phyloP scores from a whole-genome alignment of 2,113 vertebrate species.

The Xiphophorus hellerii region DNA sequence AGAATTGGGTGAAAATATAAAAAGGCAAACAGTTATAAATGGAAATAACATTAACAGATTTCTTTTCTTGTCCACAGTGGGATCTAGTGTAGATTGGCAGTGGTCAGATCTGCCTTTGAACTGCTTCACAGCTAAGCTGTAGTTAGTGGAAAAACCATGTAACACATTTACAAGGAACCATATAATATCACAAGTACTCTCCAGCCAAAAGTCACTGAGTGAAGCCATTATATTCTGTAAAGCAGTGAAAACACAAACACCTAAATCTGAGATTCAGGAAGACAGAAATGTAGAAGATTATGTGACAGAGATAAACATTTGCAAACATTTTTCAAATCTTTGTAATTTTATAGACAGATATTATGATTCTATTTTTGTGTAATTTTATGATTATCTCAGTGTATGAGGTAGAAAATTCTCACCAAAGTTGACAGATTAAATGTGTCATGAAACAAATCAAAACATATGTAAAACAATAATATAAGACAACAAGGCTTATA shows the following conservation, averaged over 20 bases:
- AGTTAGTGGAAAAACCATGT: not conserved
- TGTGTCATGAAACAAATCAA: not conserved
- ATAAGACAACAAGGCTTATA: not conserved
- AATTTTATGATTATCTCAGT: not conserved
- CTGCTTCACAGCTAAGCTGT: not conserved
- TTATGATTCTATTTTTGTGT: not conserved
- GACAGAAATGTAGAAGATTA: not conserved
- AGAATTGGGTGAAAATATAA: not conserved
- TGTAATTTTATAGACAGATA: not conserved
- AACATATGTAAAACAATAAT: not conserved
- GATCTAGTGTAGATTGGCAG: not conserved
- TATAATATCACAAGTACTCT: not conserved
- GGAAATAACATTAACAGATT: not conserved
- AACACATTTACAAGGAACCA: not conserved
- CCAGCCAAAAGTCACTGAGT: not conserved
- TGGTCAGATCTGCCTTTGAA: not conserved
- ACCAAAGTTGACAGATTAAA: not conserved
- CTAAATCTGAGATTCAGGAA: not conserved
- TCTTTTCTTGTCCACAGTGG: not conserved
- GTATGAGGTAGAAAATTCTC: not conserved
- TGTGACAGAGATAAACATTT: no score
- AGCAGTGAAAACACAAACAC: not conserved
- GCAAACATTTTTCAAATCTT: not conserved
- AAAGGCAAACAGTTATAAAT: not conserved
- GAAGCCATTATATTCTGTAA: not conserved